Conservation (phyloP, 2,797 vertebrate species). For the Helicolenus hilgendorfi region DNA sequence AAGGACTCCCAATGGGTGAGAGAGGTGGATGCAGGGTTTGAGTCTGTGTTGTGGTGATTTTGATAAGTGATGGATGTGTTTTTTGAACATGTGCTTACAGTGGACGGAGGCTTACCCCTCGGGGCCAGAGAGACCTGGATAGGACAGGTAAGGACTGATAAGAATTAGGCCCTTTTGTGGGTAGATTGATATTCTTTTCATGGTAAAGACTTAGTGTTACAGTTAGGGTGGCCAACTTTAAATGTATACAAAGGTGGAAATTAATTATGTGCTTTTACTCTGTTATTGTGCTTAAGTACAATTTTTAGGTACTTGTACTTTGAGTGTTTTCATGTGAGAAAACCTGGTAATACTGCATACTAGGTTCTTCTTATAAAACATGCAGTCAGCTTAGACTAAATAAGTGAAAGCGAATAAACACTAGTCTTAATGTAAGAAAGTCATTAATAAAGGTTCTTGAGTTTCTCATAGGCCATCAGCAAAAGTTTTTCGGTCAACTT, state of each 20-base stretch:
- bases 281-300: not conserved
- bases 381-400: not conserved
- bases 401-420: not conserved
- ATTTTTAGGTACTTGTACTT: not conserved
- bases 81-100: constrained; percentile 57
- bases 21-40: not conserved
- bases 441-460: not conserved
- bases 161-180: not conserved
- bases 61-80: not conserved
- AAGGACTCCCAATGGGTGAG: constrained; percentile 94
- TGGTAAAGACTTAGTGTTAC: not conserved
- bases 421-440: not conserved
- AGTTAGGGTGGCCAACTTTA: not conserved
- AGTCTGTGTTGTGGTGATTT: not conserved
- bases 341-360: not conserved
- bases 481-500: not conserved
- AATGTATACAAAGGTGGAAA: not conserved
- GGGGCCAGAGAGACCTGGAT: constrained; percentile 91
- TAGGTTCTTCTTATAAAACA: not conserved
- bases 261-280: not conserved
- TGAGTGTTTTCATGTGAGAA: not conserved
- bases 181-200: not conserved
- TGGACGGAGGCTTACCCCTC: constrained; percentile 89
- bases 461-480: not conserved
- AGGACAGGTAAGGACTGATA: constrained; percentile 61